Evolutionary conservation across 2,113 vertebrate genomes (phyloP).

Genomic region (Plestiodon gilberti): DNA sequence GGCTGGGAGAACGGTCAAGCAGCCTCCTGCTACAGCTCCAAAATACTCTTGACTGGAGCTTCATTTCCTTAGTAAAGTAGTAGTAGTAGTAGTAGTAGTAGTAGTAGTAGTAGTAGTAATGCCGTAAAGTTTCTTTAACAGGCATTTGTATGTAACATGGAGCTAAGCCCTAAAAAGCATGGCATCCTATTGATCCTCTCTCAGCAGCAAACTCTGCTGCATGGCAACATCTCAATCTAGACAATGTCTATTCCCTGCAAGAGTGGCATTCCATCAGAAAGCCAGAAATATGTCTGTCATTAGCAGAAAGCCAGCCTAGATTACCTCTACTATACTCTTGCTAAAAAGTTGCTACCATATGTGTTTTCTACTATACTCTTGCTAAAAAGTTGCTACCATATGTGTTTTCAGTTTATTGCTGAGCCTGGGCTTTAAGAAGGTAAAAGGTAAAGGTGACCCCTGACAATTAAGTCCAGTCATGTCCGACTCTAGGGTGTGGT

Average conservation of each 20-base stretch:
- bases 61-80: too few species aligned
- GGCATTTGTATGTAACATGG: background rate
- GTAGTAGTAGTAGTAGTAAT: too few species aligned
- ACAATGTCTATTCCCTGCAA: background rate
- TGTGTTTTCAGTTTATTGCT: background rate
- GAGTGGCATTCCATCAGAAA: background rate
- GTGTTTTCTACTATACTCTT: background rate
- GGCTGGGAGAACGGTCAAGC: background rate
- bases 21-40: background rate
- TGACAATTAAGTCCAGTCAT: too few species aligned
- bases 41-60: background rate
- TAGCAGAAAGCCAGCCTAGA: background rate
- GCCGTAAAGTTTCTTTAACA: background rate
- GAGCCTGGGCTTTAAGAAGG: conserved; percentile 17
- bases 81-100: too few species aligned
- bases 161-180: background rate
- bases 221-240: background rate
- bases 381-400: too few species aligned
- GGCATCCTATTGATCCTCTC: fast-evolving
- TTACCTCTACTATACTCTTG: background rate
- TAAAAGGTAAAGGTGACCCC: too few species aligned
- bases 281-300: background rate
- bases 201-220: background rate
- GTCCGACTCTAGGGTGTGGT: too few species aligned
- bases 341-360: too few species aligned